Conservation (phyloP, 2,113 vertebrate genomes). For the Tetrax tetrax region DNA sequence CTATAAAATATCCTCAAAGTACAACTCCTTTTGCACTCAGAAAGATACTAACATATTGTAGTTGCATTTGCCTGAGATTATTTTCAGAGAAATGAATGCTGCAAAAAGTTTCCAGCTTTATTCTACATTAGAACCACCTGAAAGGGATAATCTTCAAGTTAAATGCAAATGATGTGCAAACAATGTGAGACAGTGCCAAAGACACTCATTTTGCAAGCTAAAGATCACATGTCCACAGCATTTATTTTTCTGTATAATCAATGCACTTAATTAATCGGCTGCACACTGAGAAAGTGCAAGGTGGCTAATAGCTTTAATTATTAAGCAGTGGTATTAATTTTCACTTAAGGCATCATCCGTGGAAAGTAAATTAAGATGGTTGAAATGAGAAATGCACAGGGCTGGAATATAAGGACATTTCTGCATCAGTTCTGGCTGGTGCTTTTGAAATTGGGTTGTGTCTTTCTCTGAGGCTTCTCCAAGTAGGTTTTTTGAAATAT, state of each 20-base stretch:
- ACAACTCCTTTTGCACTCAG: not conserved
- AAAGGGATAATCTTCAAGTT: not conserved
- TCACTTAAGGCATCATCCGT: slow-evolving; percentile 3
- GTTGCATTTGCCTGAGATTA: not conserved
- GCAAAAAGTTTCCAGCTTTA: not conserved
- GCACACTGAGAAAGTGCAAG: slow-evolving; percentile 39
- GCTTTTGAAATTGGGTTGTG: not conserved
- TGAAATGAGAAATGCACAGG: slow-evolving; percentile 3
- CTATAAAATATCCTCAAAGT: not conserved
- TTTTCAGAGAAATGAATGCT: not conserved
- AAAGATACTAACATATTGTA: not conserved
- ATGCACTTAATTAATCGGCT: slow-evolving; percentile 42
- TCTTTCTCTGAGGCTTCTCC: not conserved
- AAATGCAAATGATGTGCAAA: not conserved
- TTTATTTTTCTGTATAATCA: slow-evolving; percentile 24
- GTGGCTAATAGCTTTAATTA: slow-evolving; percentile 29
- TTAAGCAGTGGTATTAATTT: slow-evolving; percentile 55
- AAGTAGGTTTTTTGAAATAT: not conserved
- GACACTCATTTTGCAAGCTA: not conserved
- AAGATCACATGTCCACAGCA: not conserved
- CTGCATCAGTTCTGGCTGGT: not conserved
- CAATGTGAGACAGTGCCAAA: not conserved
- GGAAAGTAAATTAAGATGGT: slow-evolving; percentile 37
- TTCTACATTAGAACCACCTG: not conserved
- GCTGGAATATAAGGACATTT: not conserved